These are phyloP conservation scores for honey bee (Apis mellifera) DNA, from an alignment of 1,140 invertebrate genomes.

Conservation along the genomic window DNA sequence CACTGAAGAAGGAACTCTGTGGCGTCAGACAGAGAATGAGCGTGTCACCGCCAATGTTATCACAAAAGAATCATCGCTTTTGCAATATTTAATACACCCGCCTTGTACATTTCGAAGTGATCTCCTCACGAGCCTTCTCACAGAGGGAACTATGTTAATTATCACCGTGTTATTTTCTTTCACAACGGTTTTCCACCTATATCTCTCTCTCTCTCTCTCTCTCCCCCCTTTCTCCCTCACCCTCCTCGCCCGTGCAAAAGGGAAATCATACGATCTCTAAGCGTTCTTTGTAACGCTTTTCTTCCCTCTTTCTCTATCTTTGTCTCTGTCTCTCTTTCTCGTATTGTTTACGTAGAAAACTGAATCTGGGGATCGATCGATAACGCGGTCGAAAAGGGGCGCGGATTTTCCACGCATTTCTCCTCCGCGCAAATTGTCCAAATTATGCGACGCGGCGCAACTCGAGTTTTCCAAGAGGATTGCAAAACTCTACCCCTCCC, in stretches of 20 bases:
- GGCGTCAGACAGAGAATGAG: not conserved
- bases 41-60: slow-evolving; percentile 1
- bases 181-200: not conserved
- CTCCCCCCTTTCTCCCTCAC: too few species aligned
- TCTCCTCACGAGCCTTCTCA: not conserved
- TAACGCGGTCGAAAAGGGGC: not conserved
- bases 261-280: not conserved
- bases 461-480: not conserved
- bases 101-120: slow-evolving; percentile 24
- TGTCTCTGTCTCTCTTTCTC: not conserved
- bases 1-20: not conserved
- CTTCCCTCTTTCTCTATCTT: too few species aligned
- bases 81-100: slow-evolving; percentile 30
- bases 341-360: slow-evolving; percentile 13
- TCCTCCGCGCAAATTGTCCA: too few species aligned
- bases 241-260: not conserved
- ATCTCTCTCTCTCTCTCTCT: not conserved
- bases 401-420: not conserved
- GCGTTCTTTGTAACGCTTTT: not conserved
- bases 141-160: slow-evolving; percentile 31
- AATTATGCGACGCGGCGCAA: too few species aligned
- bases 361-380: slow-evolving; percentile 3
- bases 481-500: too few species aligned
- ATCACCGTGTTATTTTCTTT: slow-evolving; percentile 18
- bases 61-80: slow-evolving; percentile 29